Evolutionary conservation across 2,888 invertebrate species (phyloP).

Genomic region (Asteroscopus sphinx): DNA sequence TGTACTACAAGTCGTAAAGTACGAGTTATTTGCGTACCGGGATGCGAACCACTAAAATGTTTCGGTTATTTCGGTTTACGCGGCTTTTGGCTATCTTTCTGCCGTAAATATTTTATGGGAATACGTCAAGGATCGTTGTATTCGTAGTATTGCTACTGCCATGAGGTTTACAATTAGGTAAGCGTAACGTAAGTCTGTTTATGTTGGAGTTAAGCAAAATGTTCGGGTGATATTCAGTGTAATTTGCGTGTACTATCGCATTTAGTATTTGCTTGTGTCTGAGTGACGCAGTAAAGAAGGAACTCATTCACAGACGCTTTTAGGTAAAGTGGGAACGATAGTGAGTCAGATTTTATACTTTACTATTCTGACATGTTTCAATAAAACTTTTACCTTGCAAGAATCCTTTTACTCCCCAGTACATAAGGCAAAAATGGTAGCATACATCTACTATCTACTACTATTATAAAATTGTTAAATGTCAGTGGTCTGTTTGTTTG

Average conservation of each 20-base stretch:
- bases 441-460: no score
- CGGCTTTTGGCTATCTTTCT: conserved; percentile 47
- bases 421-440: no score
- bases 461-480: no score
- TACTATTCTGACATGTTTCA: no score
- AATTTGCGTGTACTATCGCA: neutral
- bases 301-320: no score
- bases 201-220: neutral
- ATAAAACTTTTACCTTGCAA: no score
- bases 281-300: no score
- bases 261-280: no score
- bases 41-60: conserved; percentile 51
- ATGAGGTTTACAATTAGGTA: conserved; percentile 37
- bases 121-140: conserved; percentile 29
- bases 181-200: neutral
- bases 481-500: no score
- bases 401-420: no score
- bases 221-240: neutral
- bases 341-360: no score
- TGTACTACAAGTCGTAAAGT: conserved; percentile 54
- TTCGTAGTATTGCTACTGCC: conserved; percentile 16
- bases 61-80: conserved; percentile 53
- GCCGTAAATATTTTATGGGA: conserved; percentile 60
- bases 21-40: conserved; percentile 61
- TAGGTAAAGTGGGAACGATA: no score